phyloP scores from a whole-genome alignment of 2,888 invertebrate genomes.

The Drosophila picticornis region DNA sequence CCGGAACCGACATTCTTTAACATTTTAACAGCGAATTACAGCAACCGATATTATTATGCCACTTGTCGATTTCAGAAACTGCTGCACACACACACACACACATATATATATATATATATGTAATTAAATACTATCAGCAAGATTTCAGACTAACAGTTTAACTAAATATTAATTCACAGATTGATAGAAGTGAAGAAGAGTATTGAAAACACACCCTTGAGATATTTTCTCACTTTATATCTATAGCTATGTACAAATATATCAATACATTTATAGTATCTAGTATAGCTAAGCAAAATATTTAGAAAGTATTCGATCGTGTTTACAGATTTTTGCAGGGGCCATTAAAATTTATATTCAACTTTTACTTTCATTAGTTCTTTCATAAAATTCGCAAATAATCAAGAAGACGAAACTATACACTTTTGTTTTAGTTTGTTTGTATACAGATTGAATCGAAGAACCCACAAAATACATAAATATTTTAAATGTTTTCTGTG shows the following conservation, averaged over 20 bases:
- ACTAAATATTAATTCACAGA: neutral
- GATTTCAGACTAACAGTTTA: neutral
- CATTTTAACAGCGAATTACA: no score
- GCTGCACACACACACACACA: no score
- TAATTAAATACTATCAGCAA: neutral
- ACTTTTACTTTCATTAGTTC: constrained; percentile 44
- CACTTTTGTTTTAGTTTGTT: neutral
- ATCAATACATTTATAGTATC: neutral
- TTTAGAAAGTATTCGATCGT: constrained; percentile 22
- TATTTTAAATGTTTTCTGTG: constrained; percentile 18
- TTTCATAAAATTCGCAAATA: constrained; percentile 12
- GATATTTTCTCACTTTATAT: constrained; percentile 36
- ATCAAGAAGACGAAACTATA: neutral
- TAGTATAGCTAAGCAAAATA: constrained; percentile 14
- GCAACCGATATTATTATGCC: neutral
- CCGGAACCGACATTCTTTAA: neutral
- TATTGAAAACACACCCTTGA: neutral
- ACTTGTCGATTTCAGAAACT: no score
- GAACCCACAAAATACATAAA: constrained; percentile 2
- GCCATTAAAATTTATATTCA: constrained; percentile 27
- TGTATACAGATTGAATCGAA: neutral
- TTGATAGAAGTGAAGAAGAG: neutral
- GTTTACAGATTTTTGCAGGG: constrained; percentile 32
- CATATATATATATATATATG: no score
- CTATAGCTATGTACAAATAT: neutral